These are phyloP conservation scores for Aphaenogaster rudis DNA, from an alignment of 1,140 invertebrate genomes.

Conservation along the genomic window DNA sequence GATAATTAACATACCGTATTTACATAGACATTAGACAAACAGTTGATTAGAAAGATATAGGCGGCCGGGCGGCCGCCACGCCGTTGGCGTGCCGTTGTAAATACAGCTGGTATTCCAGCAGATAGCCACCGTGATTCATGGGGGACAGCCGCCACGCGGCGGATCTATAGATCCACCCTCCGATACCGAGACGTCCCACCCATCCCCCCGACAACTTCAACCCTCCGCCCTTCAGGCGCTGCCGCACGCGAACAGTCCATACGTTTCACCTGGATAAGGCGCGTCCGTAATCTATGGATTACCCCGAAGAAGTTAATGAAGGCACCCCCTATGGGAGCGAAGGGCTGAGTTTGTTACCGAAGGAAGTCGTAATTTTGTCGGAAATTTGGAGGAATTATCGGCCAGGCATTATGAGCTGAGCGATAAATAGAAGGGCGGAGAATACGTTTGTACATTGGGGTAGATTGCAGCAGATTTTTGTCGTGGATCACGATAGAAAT, in stretches of 20 bases:
- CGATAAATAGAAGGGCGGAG: background rate
- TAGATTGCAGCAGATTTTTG: background rate
- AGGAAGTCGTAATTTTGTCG: constrained; percentile 57
- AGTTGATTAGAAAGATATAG: constrained; percentile 81
- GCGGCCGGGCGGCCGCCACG: constrained; percentile 63
- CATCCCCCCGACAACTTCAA: constrained; percentile 11
- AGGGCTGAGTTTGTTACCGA: constrained; percentile 34
- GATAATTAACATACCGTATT: constrained; percentile 81
- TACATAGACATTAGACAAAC: constrained; percentile 82
- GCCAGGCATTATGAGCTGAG: constrained; percentile 32
- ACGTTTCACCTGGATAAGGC: constrained; percentile 81
- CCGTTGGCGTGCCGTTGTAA: constrained; percentile 80
- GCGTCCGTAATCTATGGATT: constrained; percentile 81
- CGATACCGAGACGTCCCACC: constrained; percentile 80
- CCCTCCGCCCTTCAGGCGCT: constrained; percentile 48
- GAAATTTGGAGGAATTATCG: constrained; percentile 47
- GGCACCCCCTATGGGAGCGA: constrained; percentile 51
- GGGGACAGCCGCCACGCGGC: constrained; percentile 76
- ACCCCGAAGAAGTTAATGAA: constrained; percentile 77
- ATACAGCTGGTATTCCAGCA: constrained; percentile 79
- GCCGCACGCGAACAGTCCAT: constrained; percentile 82
- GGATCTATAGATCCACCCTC: constrained; percentile 80
- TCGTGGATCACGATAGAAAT: background rate
- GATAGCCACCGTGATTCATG: constrained; percentile 83
- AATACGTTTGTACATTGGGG: background rate